These are phyloP conservation scores for Megaceryle maxima DNA, from an alignment of 2,113 vertebrate species.

Conservation along the genomic window DNA sequence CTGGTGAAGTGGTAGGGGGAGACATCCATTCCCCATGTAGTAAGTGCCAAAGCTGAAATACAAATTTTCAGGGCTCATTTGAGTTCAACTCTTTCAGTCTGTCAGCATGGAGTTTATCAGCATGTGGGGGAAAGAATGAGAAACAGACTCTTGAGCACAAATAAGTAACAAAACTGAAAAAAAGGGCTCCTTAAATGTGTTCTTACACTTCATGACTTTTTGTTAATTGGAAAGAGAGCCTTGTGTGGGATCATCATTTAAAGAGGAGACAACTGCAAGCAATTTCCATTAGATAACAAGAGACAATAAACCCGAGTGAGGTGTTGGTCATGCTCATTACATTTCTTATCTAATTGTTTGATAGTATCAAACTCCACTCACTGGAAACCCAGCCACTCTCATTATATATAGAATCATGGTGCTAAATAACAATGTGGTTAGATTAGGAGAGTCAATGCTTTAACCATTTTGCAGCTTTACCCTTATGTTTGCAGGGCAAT, in stretches of 20 bases:
- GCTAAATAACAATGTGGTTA: background rate
- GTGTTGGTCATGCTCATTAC: background rate
- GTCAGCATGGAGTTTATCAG: background rate
- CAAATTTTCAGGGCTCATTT: background rate
- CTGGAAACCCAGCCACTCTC: background rate
- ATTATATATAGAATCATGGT: background rate
- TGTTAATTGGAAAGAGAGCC: background rate
- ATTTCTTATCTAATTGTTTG: background rate
- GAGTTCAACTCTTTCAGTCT: background rate
- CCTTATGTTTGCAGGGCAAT: background rate
- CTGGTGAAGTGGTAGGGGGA: background rate
- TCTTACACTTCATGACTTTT: background rate
- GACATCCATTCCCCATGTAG: background rate
- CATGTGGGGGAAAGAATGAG: background rate
- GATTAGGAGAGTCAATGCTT: background rate
- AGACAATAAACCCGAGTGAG: background rate
- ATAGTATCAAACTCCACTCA: background rate
- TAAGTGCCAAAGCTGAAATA: background rate
- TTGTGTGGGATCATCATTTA: background rate
- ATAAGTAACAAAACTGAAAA: background rate
- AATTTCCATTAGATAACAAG: background rate
- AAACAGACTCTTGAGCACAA: background rate
- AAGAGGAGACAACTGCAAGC: background rate
- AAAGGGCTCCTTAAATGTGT: background rate
- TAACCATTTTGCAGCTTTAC: background rate